Percentiles rank a stretch among this genome's conserved stretches.
Conservation (phyloP, 2,797 vertebrate species). For the Atherinosoma microstoma region DNA sequence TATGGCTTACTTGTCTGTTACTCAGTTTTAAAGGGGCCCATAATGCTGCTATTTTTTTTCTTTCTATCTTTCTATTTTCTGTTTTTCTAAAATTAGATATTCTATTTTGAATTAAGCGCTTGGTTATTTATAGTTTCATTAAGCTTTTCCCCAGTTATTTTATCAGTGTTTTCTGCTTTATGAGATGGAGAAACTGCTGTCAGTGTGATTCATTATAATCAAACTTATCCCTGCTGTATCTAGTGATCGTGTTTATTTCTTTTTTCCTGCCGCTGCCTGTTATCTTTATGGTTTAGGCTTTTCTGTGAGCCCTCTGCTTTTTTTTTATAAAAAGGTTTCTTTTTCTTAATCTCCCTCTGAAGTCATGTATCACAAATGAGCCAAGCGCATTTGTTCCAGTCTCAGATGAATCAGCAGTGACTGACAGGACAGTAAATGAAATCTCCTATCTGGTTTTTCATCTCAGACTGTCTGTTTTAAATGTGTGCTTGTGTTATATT, state of each 20-base stretch:
- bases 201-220: background rate
- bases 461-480: background rate
- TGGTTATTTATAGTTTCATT: background rate
- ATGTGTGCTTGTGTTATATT: background rate
- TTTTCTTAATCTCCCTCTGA: constrained; percentile 19
- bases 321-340: constrained; percentile 7
- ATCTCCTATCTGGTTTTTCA: constrained; percentile 10
- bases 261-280: background rate
- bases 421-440: constrained; percentile 38
- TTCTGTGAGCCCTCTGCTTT: background rate
- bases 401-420: constrained; percentile 19
- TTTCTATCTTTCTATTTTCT: background rate
- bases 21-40: too few species aligned
- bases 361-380: background rate
- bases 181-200: background rate
- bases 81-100: background rate
- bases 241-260: background rate
- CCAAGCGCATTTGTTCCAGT: constrained; percentile 12
- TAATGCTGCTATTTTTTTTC: too few species aligned
- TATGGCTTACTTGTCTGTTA: too few species aligned
- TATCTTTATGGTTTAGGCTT: background rate
- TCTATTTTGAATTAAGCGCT: background rate
- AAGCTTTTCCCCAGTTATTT: background rate
- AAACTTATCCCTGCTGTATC: background rate
- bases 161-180: background rate